These are phyloP conservation scores for Epsilonema sp. DNA, from an alignment of 2,888 invertebrate genomes.

Conservation along the genomic window DNA sequence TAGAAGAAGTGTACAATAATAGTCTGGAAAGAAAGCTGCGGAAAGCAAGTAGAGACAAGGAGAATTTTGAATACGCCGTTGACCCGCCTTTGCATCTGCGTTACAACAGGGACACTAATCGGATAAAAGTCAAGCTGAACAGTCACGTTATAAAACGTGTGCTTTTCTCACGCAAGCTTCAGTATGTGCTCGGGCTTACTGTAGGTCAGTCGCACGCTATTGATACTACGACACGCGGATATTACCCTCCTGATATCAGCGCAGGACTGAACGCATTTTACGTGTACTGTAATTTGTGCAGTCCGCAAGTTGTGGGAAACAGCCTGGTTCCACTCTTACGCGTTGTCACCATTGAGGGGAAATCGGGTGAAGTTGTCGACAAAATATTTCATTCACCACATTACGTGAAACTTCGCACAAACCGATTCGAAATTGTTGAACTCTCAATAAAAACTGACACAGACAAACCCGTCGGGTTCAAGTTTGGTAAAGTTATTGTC, in stretches of 20 bases:
- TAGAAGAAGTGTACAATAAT: no score
- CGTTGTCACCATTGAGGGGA: neutral
- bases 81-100: no score
- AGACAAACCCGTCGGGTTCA: neutral
- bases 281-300: constrained; percentile 2
- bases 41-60: no score
- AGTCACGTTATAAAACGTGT: neutral
- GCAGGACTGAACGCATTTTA: constrained; percentile 1
- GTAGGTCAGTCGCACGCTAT: no score
- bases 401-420: constrained; percentile 1
- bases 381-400: neutral
- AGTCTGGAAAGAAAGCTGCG: neutral
- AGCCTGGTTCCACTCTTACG: neutral
- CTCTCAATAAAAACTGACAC: constrained; percentile 1
- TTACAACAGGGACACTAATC: neutral
- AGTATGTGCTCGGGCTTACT: neutral
- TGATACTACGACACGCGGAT: no score
- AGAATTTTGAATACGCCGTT: no score
- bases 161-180: neutral
- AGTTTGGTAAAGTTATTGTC: constrained; percentile 3
- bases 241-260: neutral
- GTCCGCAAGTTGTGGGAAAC: constrained; percentile 1
- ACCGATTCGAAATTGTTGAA: neutral
- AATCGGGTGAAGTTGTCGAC: constrained; percentile 1
- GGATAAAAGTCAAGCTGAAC: neutral